Evolutionary conservation across 2,113 vertebrate species (phyloP), one percentile per base, ranked within the genome.

Genomic region (Apeltes quadracus): DNA sequence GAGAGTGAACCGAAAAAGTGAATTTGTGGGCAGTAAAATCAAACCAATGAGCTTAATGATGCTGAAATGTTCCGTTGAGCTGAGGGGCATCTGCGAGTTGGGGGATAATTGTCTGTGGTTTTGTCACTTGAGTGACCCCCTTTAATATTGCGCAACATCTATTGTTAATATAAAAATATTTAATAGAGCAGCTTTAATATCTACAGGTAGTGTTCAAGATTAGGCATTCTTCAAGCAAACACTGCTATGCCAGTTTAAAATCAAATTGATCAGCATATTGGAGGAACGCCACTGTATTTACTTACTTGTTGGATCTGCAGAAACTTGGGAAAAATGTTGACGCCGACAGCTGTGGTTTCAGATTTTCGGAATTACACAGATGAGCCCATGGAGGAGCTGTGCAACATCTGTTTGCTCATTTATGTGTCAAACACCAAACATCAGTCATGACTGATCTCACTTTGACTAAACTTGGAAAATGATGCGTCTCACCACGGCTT

Each of bases 351-450:
- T 79, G 75, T 41, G 69, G 69, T 75, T 64, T 85, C 46, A 69
- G 62, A 75, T 66, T 69, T 70, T 61, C 50, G 7, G 67, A 78
- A 68, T 76, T 20, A 27, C 71, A 64, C 57, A 74, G 57, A 80
- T 18, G 79, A 84, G 74, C 73, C 64, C 48, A 7, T 55, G 29
- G 43, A 83, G 78, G 71, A 84, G 61, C 82, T 36, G 68, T 8
- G 43, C 74, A 62, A 74, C 87, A 89, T 88, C 86, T 87, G 88
- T 76, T 83, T 78, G 76, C 79, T 86, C 85, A 61, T 90, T 87
- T 85, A 70, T 18, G 63, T 81, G 83, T 87, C 74, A 68, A 72
- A 83, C 79, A 46, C 58, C 66, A 67, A 83, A 66, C 83, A 85
- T 87, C 76, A 76, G 76, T 64, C 61, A 59, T 79, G 79, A 87